Base-by-base conservation (phyloP, 2,797 vertebrate species). In the Lithobates sylvaticus region DNA sequence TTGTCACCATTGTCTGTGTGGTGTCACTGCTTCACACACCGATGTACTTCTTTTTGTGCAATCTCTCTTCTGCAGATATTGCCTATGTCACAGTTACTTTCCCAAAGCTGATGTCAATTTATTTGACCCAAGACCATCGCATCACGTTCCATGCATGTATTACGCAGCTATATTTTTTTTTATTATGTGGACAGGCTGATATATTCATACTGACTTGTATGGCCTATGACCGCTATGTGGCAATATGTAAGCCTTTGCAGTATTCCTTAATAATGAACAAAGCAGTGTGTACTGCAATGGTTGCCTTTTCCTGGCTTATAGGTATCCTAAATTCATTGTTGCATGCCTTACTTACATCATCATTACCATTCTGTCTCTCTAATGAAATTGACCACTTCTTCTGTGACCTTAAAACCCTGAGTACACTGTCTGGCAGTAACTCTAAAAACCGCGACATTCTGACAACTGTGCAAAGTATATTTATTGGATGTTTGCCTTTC, bases 1-100 rank as follows among this genome's bases (percentile, higher is more conserved):
- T 83, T 50, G 64, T 67, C 18, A 47, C 21, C 6, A 72, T 83
- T 32, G 72, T 83, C 23, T 76, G 58, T 67, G 26, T 34, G n/a
- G 72, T 67, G 10, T n/a, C 54, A 34, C 81, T 68, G 58, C 50
- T 83, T 3, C 81, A 83, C 39, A 83, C 71, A 26, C 80, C 80
- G n/a, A 82, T 82, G 80, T 82, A 82, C 39, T 82, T 82, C 34
- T 82, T 82, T 54, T 47, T 83, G 26, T 83, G 81, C 65, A 83
- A 83, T 47, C 81, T 83, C 34, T 74, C 81, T 29, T 39, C 54
- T 23, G 16, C 54, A 44, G 81, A 83, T 75, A 74, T 75, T 36
- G 3, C 34, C 26, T 83, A 12, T 67, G 71, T 83, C 10, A 61
- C 81, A 2, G 36, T 73, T 44, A 83, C 70, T 44, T 70, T 74